phyloP scores from a whole-genome alignment of 2,797 vertebrate genomes.

The Tinamus major region DNA sequence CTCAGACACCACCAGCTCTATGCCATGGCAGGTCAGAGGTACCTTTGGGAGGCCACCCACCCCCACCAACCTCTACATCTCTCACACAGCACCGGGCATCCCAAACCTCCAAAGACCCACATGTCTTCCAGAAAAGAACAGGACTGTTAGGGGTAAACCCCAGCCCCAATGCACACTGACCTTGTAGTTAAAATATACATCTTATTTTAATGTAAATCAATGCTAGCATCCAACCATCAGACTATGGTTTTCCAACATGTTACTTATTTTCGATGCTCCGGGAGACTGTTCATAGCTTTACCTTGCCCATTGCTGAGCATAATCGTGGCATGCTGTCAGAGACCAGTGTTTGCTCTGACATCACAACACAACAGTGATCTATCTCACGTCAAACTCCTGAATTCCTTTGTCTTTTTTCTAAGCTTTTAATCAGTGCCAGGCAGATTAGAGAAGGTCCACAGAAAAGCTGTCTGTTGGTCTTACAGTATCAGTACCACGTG shows the following conservation, averaged over 20 bases:
- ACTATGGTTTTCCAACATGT: background rate
- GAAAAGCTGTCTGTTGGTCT: background rate
- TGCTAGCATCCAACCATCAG: background rate
- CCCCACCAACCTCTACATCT: background rate
- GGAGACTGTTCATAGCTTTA: background rate
- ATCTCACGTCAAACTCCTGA: background rate
- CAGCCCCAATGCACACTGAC: too few species aligned
- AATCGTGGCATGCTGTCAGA: fast-evolving
- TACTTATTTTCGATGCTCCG: background rate
- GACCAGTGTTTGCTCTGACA: background rate
- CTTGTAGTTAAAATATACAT: background rate
- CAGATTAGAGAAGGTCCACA: background rate
- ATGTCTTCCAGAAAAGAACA: background rate
- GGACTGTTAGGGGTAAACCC: background rate
- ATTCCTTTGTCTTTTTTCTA: background rate
- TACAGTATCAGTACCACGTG: background rate
- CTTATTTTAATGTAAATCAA: background rate
- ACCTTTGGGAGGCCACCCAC: background rate
- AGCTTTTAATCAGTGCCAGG: background rate
- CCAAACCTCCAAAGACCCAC: background rate
- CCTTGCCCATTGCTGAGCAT: too few species aligned
- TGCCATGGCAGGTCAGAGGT: background rate
- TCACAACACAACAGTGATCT: fast-evolving
- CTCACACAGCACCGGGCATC: background rate
- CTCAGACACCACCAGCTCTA: background rate